A percentile compares a stretch with the other conserved stretches of the same genome.
Conservation (phyloP, 2,113 vertebrate genomes). For the Perognathus longimembris region DNA sequence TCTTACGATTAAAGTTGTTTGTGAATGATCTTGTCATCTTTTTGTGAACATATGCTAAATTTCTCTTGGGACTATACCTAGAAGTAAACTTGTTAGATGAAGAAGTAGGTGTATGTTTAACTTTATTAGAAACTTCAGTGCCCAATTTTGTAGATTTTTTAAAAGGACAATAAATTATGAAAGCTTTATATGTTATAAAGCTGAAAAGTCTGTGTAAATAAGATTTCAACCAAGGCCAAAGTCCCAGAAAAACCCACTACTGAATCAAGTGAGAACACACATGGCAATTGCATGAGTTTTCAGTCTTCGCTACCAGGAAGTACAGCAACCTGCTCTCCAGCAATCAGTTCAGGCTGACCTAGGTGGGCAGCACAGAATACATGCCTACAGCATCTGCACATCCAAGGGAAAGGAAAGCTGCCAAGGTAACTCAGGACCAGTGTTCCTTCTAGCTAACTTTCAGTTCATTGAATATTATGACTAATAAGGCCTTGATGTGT, state of each 20-base stretch:
- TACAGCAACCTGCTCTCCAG: no score
- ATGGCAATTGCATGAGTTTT: no score
- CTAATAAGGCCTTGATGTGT: not conserved
- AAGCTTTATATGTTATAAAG: not conserved
- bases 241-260: not conserved
- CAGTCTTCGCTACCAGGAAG: not conserved
- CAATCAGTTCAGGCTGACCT: not conserved
- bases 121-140: not conserved
- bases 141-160: not conserved
- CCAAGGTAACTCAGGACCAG: not conserved
- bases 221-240: not conserved
- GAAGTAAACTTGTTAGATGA: not conserved
- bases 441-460: not conserved
- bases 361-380: not conserved
- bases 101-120: not conserved
- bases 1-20: not conserved
- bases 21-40: not conserved
- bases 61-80: not conserved
- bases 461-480: not conserved
- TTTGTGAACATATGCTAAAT: not conserved
- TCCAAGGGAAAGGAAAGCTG: not conserved
- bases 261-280: not conserved
- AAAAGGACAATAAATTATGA: not conserved
- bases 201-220: not conserved
- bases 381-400: not conserved